Evolutionary conservation across 1,140 invertebrate genomes (phyloP).

Genomic region (Trichogramma pretiosum): DNA sequence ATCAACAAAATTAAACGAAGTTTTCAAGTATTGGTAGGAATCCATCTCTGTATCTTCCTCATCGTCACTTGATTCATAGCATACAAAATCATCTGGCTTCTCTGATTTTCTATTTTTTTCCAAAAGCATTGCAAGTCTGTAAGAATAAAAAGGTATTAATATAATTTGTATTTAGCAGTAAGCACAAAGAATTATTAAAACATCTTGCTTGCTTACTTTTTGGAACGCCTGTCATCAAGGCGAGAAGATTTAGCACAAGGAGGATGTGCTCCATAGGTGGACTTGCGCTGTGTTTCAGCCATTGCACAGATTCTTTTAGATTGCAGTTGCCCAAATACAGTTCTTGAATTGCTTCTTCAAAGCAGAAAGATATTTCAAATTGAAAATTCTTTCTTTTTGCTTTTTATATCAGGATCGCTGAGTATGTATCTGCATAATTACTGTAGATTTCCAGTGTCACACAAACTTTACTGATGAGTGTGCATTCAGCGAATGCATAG

Average conservation of each 20-base stretch:
- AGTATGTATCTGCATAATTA: too few species aligned
- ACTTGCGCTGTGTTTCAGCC: constrained; percentile 49
- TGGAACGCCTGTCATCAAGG: constrained; percentile 62
- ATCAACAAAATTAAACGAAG: constrained; percentile 79
- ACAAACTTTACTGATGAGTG: too few species aligned
- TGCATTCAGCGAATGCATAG: too few species aligned
- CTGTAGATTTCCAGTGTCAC: too few species aligned
- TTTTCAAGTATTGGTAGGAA: constrained; percentile 62
- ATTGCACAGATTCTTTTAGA: too few species aligned
- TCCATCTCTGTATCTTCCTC: constrained; percentile 66
- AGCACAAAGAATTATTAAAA: neutral
- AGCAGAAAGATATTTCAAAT: too few species aligned
- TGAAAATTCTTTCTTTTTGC: too few species aligned
- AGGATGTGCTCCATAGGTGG: constrained; percentile 58
- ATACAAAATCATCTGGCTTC: constrained; percentile 81
- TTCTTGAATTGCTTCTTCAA: too few species aligned
- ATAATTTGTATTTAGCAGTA: neutral
- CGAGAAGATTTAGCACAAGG: constrained; percentile 61
- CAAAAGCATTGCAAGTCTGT: constrained; percentile 39
- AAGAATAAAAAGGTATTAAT: constrained; percentile 9
- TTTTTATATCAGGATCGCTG: too few species aligned
- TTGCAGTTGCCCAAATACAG: too few species aligned
- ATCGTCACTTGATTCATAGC: constrained; percentile 76
- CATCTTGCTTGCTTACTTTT: constrained; percentile 42
- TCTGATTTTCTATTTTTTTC: constrained; percentile 69